Base-by-base conservation (phyloP, 2,888 invertebrate genomes). In the Glyphotaelius pellucidus region DNA sequence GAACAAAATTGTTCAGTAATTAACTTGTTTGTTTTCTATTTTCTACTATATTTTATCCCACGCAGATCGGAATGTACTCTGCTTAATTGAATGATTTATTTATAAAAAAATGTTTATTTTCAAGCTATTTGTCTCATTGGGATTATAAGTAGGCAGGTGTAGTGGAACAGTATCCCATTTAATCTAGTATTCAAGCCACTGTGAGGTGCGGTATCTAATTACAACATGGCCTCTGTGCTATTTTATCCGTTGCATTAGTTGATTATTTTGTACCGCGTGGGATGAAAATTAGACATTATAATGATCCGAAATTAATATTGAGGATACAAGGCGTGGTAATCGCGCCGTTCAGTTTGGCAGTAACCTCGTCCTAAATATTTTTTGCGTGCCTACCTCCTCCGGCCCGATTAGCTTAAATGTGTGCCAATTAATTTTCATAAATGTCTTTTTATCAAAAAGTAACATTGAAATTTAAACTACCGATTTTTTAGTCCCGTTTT, bases 341-440 rank as follows among this genome's bases (percentile, higher is more conserved):
- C 67, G 52, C 90, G 25, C 47, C 19, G 47, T 90, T 84, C 81
- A 67, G n/a, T 85, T 85, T 81, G 52, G 25, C 83, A n/a, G 12
- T 79, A 81, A 84, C 90, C 90, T 90, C 85, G 90, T 90, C 52
- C 90, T 67, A 47, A 84, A 90, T 89, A 80, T 31, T 80, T 32
- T 67, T 67, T 25, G 25, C 67, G 25, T 67, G 7, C 67, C 52
- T 52, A 67, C 67, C 67, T 67, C 67, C 67, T 67, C 67, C 9
- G 9, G 67, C 25, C 67, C 25, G 67, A 67, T 67, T 67, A 67
- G 67, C n/a, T 25, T n/a, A 67, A 67, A 67, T 67, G 9, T 67
- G 67, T 67, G 67, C 67, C 67, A 67, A 67, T 67, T 67, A 25
- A 25, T 67, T 67, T 67, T 25, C 67, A 67, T 67, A 19, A 67